These are phyloP conservation scores for Coreius guichenoti DNA, from an alignment of 2,797 vertebrate species.

Conservation along the genomic window DNA sequence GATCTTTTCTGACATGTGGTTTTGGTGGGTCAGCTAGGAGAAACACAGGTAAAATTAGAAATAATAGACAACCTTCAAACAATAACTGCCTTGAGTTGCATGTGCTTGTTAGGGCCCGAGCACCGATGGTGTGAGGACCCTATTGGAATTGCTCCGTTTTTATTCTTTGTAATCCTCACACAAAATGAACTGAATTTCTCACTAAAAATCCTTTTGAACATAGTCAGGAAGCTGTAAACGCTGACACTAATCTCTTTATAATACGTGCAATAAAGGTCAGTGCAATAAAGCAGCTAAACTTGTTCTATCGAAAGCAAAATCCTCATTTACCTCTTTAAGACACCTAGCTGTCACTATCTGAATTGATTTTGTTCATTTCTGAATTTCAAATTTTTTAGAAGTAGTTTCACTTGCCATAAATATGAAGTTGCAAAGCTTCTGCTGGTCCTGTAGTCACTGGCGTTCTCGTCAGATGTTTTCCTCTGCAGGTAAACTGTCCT, in stretches of 20 bases:
- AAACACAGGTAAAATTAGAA: neutral
- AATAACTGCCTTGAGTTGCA: neutral
- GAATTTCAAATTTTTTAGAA: neutral
- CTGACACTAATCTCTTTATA: neutral
- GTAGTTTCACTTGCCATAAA: neutral
- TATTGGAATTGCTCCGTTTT: too few relatives aligned
- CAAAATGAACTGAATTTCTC: neutral
- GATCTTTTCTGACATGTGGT: neutral
- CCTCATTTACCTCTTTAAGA: neutral
- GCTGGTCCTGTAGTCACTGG: neutral
- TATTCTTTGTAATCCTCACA: neutral
- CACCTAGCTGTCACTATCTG: neutral
- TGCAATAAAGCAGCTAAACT: neutral
- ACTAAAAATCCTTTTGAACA: neutral
- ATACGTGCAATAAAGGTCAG: neutral
- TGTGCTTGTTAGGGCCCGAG: neutral
- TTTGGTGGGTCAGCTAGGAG: neutral
- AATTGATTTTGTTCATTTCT: neutral
- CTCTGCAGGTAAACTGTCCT: conserved; percentile 27
- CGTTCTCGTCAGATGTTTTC: neutral
- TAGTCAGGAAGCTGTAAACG: neutral
- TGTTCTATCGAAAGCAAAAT: neutral
- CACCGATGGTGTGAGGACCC: too few relatives aligned
- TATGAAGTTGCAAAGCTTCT: neutral
- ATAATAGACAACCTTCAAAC: neutral